These are phyloP conservation scores for Lithophane semibrunnea DNA, from an alignment of 2,888 invertebrate species.

Conservation along the genomic window DNA sequence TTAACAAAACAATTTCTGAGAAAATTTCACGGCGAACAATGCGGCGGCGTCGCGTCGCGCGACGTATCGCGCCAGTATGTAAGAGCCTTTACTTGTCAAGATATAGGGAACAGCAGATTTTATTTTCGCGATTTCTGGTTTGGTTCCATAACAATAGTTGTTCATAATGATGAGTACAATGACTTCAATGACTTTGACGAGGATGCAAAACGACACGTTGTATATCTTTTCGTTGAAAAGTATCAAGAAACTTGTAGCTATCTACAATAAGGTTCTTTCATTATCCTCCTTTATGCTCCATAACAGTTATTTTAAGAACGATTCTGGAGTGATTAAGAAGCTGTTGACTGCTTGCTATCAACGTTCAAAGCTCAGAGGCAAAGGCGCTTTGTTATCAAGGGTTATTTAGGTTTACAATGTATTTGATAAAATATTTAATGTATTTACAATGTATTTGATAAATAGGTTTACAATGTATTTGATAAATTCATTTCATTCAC, in stretches of 20 bases:
- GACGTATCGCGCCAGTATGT: too few relatives aligned
- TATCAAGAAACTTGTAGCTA: background rate
- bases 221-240: background rate
- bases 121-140: too few relatives aligned
- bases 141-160: too few relatives aligned
- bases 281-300: background rate
- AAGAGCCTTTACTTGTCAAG: too few relatives aligned
- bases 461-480: background rate
- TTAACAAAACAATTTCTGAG: too few relatives aligned
- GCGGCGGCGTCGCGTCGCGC: too few relatives aligned
- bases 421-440: background rate
- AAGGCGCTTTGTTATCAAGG: slow-evolving; percentile 17
- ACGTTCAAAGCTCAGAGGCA: slow-evolving; percentile 1
- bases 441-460: background rate
- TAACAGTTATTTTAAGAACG: slow-evolving; percentile 23
- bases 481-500: too few relatives aligned
- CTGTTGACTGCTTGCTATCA: slow-evolving; percentile 18
- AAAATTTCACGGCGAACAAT: too few relatives aligned
- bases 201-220: too few relatives aligned
- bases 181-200: too few relatives aligned
- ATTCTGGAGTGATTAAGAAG: slow-evolving; percentile 32
- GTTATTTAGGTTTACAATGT: background rate
- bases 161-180: too few relatives aligned
- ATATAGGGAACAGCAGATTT: too few relatives aligned
- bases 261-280: background rate